phyloP scores from a whole-genome alignment of 1,140 invertebrate species.

The Phortica variegata region DNA sequence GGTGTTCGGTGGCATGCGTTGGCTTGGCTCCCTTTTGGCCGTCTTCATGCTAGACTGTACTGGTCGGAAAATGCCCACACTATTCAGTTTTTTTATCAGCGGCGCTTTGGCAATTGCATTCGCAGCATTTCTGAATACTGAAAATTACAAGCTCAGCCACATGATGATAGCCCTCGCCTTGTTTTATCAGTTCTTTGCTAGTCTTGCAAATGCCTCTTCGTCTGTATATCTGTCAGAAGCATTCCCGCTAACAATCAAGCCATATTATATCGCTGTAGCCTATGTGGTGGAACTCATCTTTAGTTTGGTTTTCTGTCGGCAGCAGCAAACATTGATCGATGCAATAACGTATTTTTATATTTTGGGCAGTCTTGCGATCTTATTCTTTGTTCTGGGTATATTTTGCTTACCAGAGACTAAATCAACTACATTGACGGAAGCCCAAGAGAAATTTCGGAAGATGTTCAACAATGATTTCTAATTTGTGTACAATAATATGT shows the following conservation, averaged over 20 bases:
- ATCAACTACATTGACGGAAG: slow-evolving; percentile 24
- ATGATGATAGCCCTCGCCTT: slow-evolving; percentile 28
- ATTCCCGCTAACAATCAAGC: slow-evolving; percentile 37
- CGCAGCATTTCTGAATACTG: slow-evolving; percentile 20
- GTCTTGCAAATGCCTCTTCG: slow-evolving; percentile 30
- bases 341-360: slow-evolving; percentile 29
- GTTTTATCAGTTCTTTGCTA: slow-evolving; percentile 32
- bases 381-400: slow-evolving; percentile 34
- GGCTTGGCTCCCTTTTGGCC: slow-evolving; percentile 25
- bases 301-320: slow-evolving; percentile 25
- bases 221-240: slow-evolving; percentile 44
- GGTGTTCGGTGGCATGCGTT: slow-evolving; percentile 29
- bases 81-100: slow-evolving; percentile 31
- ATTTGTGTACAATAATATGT: too few relatives aligned
- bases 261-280: slow-evolving; percentile 32
- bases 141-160: slow-evolving; percentile 1
- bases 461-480: slow-evolving; percentile 42
- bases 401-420: slow-evolving; percentile 42
- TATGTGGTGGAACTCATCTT: slow-evolving; percentile 29
- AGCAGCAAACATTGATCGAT: neutral
- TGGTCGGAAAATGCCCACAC: slow-evolving; percentile 36
- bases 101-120: slow-evolving; percentile 33
- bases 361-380: slow-evolving; percentile 29
- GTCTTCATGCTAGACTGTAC: slow-evolving; percentile 31
- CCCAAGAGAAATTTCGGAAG: slow-evolving; percentile 35